These are phyloP conservation scores for Lepilemur septentrionalis DNA, from an alignment of 2,797 vertebrate species.

Conservation along the genomic window DNA sequence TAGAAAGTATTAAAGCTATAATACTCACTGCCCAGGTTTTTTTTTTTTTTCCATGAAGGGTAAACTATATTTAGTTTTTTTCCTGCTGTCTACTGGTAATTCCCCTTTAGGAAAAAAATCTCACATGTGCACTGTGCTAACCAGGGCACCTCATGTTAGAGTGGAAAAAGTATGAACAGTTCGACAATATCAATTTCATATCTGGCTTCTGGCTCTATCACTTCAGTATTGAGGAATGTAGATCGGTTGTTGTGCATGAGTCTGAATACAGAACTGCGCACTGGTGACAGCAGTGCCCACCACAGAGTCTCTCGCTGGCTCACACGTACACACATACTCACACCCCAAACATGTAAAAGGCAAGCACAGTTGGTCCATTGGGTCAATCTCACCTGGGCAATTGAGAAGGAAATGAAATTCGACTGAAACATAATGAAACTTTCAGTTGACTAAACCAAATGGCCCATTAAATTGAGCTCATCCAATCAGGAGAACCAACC, in stretches of 20 bases:
- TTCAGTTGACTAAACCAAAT: not conserved
- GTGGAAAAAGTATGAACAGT: too few relatives aligned
- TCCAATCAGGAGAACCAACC: not conserved
- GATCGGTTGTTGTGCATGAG: not conserved
- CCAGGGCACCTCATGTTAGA: not conserved
- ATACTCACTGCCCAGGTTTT: not conserved
- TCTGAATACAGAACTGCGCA: not conserved
- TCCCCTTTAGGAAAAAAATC: not conserved
- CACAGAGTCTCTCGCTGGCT: too few relatives aligned
- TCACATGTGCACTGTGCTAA: not conserved
- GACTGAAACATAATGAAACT: not conserved
- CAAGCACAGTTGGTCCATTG: not conserved
- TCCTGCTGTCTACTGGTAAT: not conserved
- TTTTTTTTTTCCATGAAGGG: not conserved
- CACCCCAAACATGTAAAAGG: not conserved
- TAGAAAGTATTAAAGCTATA: not conserved
- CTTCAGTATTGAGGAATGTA: fast-evolving
- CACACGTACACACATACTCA: fast-evolving
- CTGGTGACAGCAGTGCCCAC: fast-evolving
- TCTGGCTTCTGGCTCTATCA: not conserved
- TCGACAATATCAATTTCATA: not conserved
- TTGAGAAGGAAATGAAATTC: constrained; percentile 8
- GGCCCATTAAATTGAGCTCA: not conserved
- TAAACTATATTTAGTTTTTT: not conserved
- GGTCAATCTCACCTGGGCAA: not conserved